Conservation (phyloP, 1,140 invertebrate species). For the Daktulosphaira vitifoliae region DNA sequence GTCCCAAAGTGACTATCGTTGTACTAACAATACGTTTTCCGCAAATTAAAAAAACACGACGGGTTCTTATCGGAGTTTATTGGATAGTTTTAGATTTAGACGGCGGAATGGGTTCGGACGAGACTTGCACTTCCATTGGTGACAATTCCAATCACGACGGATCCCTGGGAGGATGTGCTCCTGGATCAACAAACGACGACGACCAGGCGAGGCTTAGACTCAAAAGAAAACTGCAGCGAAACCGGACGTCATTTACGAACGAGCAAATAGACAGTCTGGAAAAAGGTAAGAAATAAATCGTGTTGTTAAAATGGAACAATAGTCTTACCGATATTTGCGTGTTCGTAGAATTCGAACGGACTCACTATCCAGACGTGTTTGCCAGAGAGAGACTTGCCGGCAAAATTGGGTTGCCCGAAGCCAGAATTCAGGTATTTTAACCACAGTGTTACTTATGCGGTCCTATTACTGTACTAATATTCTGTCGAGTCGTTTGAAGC, state of each 20-base stretch:
- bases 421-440: slow-evolving; percentile 98
- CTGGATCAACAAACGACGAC: slow-evolving; percentile 59
- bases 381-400: slow-evolving; percentile 92
- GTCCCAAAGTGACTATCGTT: too few species aligned
- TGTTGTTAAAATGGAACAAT: too few species aligned
- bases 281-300: slow-evolving; percentile 85
- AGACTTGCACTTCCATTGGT: slow-evolving; percentile 64
- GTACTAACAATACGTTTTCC: too few species aligned
- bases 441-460: too few species aligned
- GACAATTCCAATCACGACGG: slow-evolving; percentile 66
- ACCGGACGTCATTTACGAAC: slow-evolving; percentile 97
- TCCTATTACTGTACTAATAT: too few species aligned
- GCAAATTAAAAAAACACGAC: too few species aligned
- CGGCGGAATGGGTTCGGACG: slow-evolving; percentile 38
- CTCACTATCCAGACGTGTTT: slow-evolving; percentile 99
- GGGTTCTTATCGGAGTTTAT: too few species aligned
- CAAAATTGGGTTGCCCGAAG: slow-evolving; percentile 98
- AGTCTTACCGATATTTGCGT: too few species aligned
- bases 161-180: slow-evolving; percentile 53
- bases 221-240: slow-evolving; percentile 97
- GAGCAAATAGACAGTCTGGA: slow-evolving; percentile 99
- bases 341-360: slow-evolving; percentile 98
- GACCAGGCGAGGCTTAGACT: slow-evolving; percentile 79
- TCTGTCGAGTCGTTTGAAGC: too few species aligned
- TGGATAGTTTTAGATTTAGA: slow-evolving; percentile 38